A percentile compares a stretch with the other conserved stretches of the same genome.
phyloP scores from a whole-genome alignment of 2,113 vertebrate genomes.

The Perca fluviatilis region DNA sequence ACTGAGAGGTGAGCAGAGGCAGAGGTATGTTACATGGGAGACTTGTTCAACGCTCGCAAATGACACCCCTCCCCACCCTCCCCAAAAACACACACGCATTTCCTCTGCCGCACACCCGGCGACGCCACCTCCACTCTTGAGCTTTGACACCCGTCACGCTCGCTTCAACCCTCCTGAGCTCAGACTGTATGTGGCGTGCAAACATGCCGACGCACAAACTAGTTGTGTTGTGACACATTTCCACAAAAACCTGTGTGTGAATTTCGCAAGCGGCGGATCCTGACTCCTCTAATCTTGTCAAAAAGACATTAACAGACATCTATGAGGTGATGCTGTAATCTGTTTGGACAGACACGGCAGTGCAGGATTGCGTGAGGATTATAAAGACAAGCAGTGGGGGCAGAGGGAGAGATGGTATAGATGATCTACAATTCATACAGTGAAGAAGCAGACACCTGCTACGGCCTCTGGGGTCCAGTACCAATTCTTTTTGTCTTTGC shows the following conservation, averaged over 20 bases:
- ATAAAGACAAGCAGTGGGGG: constrained; percentile 42
- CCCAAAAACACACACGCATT: constrained; percentile 26
- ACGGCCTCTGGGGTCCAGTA: constrained; percentile 5
- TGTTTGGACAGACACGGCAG: constrained; percentile 66
- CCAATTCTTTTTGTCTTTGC: constrained; percentile 12
- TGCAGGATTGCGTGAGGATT: constrained; percentile 43
- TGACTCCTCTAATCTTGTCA: constrained; percentile 79
- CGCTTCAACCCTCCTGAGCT: constrained; percentile 73
- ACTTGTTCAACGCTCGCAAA: constrained; percentile 65
- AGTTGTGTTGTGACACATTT: constrained; percentile 77
- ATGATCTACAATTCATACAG: constrained; percentile 46
- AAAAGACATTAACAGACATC: constrained; percentile 73
- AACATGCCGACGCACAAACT: constrained; percentile 54
- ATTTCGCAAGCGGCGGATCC: constrained; percentile 57
- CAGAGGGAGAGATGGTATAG: constrained; percentile 41
- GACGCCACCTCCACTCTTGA: constrained; percentile 42
- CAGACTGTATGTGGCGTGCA: constrained; percentile 65
- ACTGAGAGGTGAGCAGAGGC: constrained; percentile 75
- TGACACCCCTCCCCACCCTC: constrained; percentile 42
- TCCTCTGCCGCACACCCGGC: constrained; percentile 43
- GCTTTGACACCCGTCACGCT: constrained; percentile 70
- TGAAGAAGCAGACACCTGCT: constrained; percentile 5
- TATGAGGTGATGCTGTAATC: constrained; percentile 65
- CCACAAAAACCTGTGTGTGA: constrained; percentile 55
- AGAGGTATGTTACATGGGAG: constrained; percentile 73